Conservation (phyloP, 2,797 vertebrate genomes). For the Platalea minor region DNA sequence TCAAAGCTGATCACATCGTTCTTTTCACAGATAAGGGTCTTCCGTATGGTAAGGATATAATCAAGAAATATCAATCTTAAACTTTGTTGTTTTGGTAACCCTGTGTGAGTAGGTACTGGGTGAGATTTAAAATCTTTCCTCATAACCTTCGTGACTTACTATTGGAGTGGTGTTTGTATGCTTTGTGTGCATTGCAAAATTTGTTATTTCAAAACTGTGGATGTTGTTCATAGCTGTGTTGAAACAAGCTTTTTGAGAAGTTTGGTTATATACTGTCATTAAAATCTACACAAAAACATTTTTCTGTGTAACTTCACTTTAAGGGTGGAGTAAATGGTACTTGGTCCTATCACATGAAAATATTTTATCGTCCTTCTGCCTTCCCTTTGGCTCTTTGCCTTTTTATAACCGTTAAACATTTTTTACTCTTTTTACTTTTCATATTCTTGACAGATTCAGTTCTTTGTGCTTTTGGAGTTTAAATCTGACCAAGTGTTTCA, state of each 20-base stretch:
- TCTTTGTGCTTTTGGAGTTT: not conserved
- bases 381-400: not conserved
- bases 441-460: not conserved
- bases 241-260: not conserved
- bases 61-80: not conserved
- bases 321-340: not conserved
- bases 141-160: not conserved
- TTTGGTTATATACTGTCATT: not conserved
- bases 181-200: not conserved
- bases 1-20: not conserved
- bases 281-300: not conserved
- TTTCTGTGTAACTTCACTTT: not conserved
- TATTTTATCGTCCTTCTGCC: not conserved
- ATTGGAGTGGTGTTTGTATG: not conserved
- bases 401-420: not conserved
- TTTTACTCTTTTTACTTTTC: not conserved
- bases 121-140: not conserved
- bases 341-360: not conserved
- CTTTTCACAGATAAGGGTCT: not conserved
- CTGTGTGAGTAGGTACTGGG: not conserved
- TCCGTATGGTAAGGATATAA: not conserved
- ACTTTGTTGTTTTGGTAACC: not conserved
- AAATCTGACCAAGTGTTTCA: not conserved
- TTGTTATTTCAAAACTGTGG: not conserved
- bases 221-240: not conserved